Evolutionary conservation across 2,113 vertebrate genomes (phyloP), one percentile per base, ranked within the genome.

Genomic region (Chlorodrepanis virens): DNA sequence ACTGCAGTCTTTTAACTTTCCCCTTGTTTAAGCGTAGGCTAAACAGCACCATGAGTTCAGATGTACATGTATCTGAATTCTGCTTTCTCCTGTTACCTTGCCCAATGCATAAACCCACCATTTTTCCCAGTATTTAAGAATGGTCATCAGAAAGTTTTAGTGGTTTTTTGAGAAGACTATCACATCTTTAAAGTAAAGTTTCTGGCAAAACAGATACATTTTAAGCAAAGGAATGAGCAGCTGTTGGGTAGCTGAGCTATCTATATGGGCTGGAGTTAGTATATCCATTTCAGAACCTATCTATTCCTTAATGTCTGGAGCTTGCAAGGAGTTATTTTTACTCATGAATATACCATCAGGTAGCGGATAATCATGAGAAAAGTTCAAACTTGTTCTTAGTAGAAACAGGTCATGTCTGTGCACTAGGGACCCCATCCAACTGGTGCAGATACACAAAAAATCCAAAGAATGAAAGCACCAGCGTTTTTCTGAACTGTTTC

Each of bases 131-230:
- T 56, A 84, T 93, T 97, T 97, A 86, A 96, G 94, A 96, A 94
- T 37, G 71, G 70, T 64, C 54, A 83, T 59, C 78, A 92, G 82
- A 83, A 45, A 37, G 77, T 91, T 60, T 93, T 89, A 67, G 28
- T 92, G 7, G 91, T 97, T 95, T 96, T 96, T 31, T 45, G 90
- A 96, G 89, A 94, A 72, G 56, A 22, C 28, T 84, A 40, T 71
- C 60, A 82, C 69, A 87, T 76, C 47, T 91, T 80, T 64, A 68
- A 67, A 49, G 82, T 59, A 56, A 50, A 96, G 93, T 95, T 97
- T 96, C 78, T 97, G 93, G 67, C 77, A 93, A 95, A 96, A 94
- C 78, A 91, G 84, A 71, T 92, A 72, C 40, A 90, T 90, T 94
- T 95, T 87, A 72, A 93, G 93, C 33, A 60, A 96, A 95, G 60